These are phyloP conservation scores for Eupleurogrammus muticus DNA, from an alignment of 2,797 vertebrate genomes.

Conservation along the genomic window DNA sequence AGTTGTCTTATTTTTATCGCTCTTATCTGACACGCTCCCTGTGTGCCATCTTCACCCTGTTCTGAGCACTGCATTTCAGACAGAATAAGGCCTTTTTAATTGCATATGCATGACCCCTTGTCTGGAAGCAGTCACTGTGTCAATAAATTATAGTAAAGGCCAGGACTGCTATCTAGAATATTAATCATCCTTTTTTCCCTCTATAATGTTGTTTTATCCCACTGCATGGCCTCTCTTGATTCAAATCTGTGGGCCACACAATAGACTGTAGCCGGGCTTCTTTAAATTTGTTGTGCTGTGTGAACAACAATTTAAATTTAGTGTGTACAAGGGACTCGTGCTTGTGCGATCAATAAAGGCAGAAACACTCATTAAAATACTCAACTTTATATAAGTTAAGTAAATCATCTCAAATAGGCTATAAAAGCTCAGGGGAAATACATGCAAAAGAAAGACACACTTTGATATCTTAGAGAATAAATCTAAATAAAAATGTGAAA, in stretches of 20 bases:
- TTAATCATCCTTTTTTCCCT: slow-evolving; percentile 46
- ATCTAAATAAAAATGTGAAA: not conserved
- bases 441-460: too few species aligned
- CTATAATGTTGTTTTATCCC: slow-evolving; percentile 41
- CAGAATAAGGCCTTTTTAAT: slow-evolving; percentile 64
- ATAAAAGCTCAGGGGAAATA: not conserved
- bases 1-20: slow-evolving; percentile 65
- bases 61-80: slow-evolving; percentile 42
- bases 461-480: not conserved
- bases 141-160: slow-evolving; percentile 68
- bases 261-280: not conserved
- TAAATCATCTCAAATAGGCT: not conserved
- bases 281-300: not conserved
- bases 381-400: not conserved
- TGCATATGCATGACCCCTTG: slow-evolving; percentile 69
- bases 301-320: not conserved
- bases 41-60: slow-evolving; percentile 31
- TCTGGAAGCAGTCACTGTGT: slow-evolving; percentile 71
- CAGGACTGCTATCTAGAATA: slow-evolving; percentile 62
- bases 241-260: slow-evolving; percentile 19
- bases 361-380: not conserved
- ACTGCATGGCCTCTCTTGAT: slow-evolving; percentile 10
- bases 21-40: slow-evolving; percentile 61
- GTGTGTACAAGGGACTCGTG: not conserved
- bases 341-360: not conserved